phyloP scores from a whole-genome alignment of 2,888 invertebrate species.

The Loripinus fragilis region DNA sequence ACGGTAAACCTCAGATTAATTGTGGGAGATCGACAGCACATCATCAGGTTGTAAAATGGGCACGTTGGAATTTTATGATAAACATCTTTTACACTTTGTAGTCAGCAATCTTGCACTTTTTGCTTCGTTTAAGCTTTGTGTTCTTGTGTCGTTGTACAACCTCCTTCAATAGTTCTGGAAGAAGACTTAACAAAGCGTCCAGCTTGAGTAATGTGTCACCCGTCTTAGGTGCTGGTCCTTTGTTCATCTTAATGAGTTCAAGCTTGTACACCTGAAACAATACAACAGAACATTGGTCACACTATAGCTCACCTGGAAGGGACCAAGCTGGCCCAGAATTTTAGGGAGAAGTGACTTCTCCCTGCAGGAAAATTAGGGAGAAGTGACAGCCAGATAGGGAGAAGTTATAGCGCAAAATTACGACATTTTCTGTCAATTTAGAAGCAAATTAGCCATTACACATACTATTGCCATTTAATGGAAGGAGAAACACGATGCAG shows the following conservation, averaged over 20 bases:
- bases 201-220: constrained; percentile 66
- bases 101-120: constrained; percentile 41
- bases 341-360: no score
- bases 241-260: constrained; percentile 59
- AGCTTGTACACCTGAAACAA: constrained; percentile 59
- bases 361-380: no score
- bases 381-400: no score
- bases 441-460: no score
- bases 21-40: no score
- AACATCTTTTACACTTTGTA: not conserved
- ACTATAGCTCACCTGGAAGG: no score
- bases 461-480: no score
- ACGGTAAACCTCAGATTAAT: no score
- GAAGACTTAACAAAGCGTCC: constrained; percentile 48
- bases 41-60: not conserved
- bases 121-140: constrained; percentile 53
- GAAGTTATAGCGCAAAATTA: no score
- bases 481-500: no score
- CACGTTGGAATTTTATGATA: not conserved
- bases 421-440: no score
- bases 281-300: not conserved
- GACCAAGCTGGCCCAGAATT: no score
- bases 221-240: constrained; percentile 56
- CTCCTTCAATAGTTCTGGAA: constrained; percentile 44
- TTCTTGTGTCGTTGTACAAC: constrained; percentile 41